These are phyloP conservation scores for Sarcophaga carnaria DNA, from an alignment of 2,888 invertebrate species.

Conservation along the genomic window DNA sequence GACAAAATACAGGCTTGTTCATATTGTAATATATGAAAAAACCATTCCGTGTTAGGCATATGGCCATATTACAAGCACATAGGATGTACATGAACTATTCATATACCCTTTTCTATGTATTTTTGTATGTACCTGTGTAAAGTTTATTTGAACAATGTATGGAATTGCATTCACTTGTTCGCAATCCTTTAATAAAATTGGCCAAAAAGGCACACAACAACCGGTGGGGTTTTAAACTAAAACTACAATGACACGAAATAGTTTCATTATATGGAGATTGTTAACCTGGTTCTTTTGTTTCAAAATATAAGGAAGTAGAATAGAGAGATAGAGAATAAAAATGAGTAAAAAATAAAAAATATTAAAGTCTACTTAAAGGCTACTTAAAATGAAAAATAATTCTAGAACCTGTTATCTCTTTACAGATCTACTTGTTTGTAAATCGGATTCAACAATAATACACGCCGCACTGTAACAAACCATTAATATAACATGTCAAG, in stretches of 20 bases:
- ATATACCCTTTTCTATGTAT: too few relatives aligned
- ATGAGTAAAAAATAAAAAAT: background rate
- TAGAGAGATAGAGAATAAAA: background rate
- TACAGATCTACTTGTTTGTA: slow-evolving; percentile 81
- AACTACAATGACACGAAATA: too few relatives aligned
- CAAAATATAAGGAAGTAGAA: too few relatives aligned
- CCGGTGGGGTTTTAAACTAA: too few relatives aligned
- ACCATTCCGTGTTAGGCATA: too few relatives aligned
- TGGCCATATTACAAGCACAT: background rate
- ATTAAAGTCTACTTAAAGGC: slow-evolving; percentile 48
- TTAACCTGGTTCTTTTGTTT: too few relatives aligned
- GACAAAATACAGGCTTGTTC: too few relatives aligned
- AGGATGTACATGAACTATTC: background rate
- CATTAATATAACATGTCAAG: slow-evolving; percentile 81
- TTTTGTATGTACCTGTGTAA: too few relatives aligned
- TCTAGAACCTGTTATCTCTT: background rate
- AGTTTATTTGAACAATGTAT: slow-evolving; percentile 52
- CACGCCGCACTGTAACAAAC: slow-evolving; percentile 81
- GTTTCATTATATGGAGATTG: too few relatives aligned
- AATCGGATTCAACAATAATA: slow-evolving; percentile 80
- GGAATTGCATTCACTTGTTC: slow-evolving; percentile 64
- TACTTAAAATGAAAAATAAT: background rate
- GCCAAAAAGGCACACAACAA: too few relatives aligned
- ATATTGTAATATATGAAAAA: too few relatives aligned
- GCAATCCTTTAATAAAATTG: slow-evolving; percentile 40